phyloP scores from a whole-genome alignment of 1,140 invertebrate genomes.

The Leptinotarsa texana region DNA sequence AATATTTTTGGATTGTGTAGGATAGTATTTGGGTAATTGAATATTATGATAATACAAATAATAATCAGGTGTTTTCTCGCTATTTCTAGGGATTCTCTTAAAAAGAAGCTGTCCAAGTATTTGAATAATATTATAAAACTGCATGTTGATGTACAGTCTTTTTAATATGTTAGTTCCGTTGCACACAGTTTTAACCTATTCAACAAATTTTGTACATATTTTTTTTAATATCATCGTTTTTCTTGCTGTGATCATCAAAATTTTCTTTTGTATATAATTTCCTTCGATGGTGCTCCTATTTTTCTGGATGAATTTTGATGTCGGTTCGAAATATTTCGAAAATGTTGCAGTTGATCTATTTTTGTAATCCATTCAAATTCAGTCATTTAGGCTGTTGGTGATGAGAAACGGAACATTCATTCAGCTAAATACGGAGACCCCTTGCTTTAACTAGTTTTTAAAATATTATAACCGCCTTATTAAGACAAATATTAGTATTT shows the following conservation, averaged over 20 bases:
- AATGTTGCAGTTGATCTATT: no score
- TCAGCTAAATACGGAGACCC: background rate
- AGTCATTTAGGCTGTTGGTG: no score
- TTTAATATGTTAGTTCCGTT: constrained; percentile 26
- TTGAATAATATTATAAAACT: constrained; percentile 12
- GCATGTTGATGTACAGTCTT: constrained; percentile 35
- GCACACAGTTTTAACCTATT: constrained; percentile 28
- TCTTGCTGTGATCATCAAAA: constrained; percentile 31
- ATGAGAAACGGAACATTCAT: background rate
- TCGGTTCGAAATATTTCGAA: no score
- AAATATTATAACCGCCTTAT: constrained; percentile 31
- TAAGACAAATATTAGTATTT: constrained; percentile 30
- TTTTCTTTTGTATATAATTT: constrained; percentile 34
- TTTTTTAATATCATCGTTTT: constrained; percentile 25
- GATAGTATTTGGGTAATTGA: constrained; percentile 42
- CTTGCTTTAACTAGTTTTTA: constrained; percentile 28
- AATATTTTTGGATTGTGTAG: constrained; percentile 56
- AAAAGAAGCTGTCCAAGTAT: constrained; percentile 26
- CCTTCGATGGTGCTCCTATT: background rate
- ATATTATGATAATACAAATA: constrained; percentile 39
- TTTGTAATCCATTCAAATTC: no score
- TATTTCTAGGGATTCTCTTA: constrained; percentile 11
- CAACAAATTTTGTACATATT: constrained; percentile 40
- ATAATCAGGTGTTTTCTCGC: constrained; percentile 47
- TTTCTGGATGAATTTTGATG: background rate